These are phyloP conservation scores for Hassar affinis DNA, from an alignment of 2,113 vertebrate species.

Conservation along the genomic window DNA sequence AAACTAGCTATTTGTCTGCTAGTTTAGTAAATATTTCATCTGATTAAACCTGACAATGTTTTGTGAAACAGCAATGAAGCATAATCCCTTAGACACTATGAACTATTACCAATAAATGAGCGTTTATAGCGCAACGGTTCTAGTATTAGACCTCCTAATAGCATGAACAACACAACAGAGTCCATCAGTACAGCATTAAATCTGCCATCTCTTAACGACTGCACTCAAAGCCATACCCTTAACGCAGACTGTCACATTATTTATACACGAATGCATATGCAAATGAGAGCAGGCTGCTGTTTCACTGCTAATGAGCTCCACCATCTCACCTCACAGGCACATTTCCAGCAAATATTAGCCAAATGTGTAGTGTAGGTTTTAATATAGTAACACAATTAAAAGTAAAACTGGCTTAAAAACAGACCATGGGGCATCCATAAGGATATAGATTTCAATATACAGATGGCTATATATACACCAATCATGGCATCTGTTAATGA, in stretches of 20 bases:
- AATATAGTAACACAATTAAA: neutral
- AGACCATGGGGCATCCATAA: too few species aligned
- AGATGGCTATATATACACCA: too few species aligned
- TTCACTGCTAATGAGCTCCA: constrained; percentile 11
- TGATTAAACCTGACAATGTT: neutral
- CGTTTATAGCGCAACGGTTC: neutral
- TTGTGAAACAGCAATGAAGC: neutral
- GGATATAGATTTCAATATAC: too few species aligned
- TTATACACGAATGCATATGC: constrained; percentile 26
- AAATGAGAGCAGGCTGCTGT: constrained; percentile 20
- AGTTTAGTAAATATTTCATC: neutral
- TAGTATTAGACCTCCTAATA: constrained; percentile 17
- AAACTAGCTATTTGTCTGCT: neutral
- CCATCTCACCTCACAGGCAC: neutral
- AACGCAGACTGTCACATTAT: constrained; percentile 11
- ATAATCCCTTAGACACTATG: neutral
- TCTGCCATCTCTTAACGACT: constrained; percentile 12
- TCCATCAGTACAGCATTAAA: constrained; percentile 11
- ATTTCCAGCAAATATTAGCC: neutral
- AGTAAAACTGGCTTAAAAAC: neutral
- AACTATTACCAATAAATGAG: neutral
- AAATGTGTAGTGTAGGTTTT: neutral
- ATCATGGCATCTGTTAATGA: too few species aligned
- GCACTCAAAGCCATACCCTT: constrained; percentile 1
- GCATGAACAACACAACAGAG: constrained; percentile 18